Evolutionary conservation across 2,888 invertebrate species (phyloP).

Genomic region (Acronicta leporina): DNA sequence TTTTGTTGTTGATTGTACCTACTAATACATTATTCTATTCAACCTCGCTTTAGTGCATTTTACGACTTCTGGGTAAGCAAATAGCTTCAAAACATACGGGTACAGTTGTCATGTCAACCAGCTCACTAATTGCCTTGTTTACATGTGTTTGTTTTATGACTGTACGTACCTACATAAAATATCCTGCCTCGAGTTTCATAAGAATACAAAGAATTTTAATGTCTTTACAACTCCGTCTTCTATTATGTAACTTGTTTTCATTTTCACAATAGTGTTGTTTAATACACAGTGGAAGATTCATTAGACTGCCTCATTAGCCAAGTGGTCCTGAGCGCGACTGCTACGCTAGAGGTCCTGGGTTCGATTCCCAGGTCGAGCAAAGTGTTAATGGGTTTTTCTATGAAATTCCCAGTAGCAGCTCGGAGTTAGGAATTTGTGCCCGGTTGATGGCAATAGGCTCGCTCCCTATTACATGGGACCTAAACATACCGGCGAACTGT

Average conservation of each 20-base stretch:
- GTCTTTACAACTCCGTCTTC: slow-evolving; percentile 2
- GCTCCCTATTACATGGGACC: too few relatives aligned
- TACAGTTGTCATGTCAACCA: slow-evolving; percentile 15
- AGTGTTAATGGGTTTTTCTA: too few relatives aligned
- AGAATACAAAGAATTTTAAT: slow-evolving; percentile 19
- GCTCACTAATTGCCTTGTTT: slow-evolving; percentile 31
- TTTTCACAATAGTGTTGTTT: background rate
- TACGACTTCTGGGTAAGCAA: background rate
- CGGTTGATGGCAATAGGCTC: too few relatives aligned
- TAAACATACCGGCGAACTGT: too few relatives aligned
- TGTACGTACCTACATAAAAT: slow-evolving; percentile 3
- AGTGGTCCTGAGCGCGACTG: too few relatives aligned
- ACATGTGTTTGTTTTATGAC: slow-evolving; percentile 19
- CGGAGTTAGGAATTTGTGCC: too few relatives aligned
- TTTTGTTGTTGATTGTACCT: too few relatives aligned
- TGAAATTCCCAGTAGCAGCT: too few relatives aligned
- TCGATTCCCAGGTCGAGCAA: too few relatives aligned
- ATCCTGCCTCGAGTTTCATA: slow-evolving; percentile 6
- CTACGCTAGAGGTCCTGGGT: too few relatives aligned
- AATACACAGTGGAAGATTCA: background rate
- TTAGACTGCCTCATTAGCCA: too few relatives aligned
- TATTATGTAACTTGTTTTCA: background rate
- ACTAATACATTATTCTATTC: background rate
- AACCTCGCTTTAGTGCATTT: slow-evolving; percentile 4
- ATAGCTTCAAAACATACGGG: slow-evolving; percentile 12